A percentile compares a stretch with the other conserved stretches of the same genome.
Conservation (phyloP, 2,797 vertebrate species). For the Sebastes melanostomus region DNA sequence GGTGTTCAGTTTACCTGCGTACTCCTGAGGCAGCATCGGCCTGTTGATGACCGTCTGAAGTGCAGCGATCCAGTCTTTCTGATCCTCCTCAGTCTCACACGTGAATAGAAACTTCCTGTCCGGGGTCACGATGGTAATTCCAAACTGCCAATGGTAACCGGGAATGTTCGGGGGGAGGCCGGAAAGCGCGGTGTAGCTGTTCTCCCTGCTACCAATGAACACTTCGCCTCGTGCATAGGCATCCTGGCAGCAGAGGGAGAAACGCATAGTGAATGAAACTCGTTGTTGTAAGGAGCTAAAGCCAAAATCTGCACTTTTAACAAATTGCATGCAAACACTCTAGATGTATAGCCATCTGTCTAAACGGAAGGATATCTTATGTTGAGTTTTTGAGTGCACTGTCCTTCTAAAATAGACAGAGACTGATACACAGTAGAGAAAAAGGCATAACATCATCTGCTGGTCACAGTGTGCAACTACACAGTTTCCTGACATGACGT, state of each 20-base stretch:
- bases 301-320: not conserved
- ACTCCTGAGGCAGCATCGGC: slow-evolving; percentile 96
- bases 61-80: slow-evolving; percentile 88
- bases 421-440: not conserved
- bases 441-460: slow-evolving; percentile 5
- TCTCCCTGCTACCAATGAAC: slow-evolving; percentile 94
- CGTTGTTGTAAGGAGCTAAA: not conserved
- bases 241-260: slow-evolving; percentile 80
- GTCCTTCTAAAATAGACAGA: not conserved
- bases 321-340: not conserved
- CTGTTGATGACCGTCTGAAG: slow-evolving; percentile 88
- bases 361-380: not conserved
- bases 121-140: slow-evolving; percentile 93
- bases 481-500: not conserved
- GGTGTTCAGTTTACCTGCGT: slow-evolving; percentile 83
- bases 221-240: slow-evolving; percentile 96
- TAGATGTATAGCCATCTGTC: not conserved
- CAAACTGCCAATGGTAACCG: slow-evolving; percentile 90
- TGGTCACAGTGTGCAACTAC: not conserved
- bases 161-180: slow-evolving; percentile 87
- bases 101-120: slow-evolving; percentile 93
- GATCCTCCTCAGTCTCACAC: slow-evolving; percentile 89
- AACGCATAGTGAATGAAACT: not conserved
- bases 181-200: slow-evolving; percentile 87
- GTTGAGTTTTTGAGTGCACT: not conserved